Conservation (phyloP, 2,888 invertebrate species). For the Alsophila aescularia region DNA sequence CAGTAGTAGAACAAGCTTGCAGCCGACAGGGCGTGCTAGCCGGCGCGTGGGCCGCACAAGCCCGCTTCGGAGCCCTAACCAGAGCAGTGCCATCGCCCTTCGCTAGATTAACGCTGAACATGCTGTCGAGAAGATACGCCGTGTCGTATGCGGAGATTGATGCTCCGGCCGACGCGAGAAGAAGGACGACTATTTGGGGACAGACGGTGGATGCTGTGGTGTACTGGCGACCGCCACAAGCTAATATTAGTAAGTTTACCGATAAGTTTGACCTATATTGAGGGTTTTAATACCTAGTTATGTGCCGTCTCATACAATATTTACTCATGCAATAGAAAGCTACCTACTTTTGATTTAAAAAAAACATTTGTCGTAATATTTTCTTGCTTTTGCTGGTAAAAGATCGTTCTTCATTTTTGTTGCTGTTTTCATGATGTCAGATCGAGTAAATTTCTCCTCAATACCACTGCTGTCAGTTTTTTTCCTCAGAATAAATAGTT, state of each 20-base stretch:
- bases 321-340: too few relatives aligned
- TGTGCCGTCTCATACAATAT: too few relatives aligned
- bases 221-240: constrained; percentile 90
- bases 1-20: constrained; percentile 63
- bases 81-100: constrained; percentile 85
- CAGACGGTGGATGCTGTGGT: constrained; percentile 86
- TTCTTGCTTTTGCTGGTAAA: too few relatives aligned
- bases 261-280: too few relatives aligned
- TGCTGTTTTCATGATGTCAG: too few relatives aligned
- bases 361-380: too few relatives aligned
- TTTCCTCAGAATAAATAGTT: too few relatives aligned
- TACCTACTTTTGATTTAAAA: too few relatives aligned
- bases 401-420: too few relatives aligned
- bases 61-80: constrained; percentile 83
- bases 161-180: constrained; percentile 62
- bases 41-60: constrained; percentile 78
- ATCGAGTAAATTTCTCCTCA: too few relatives aligned
- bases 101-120: constrained; percentile 82
- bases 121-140: constrained; percentile 87
- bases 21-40: constrained; percentile 79
- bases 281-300: too few relatives aligned
- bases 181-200: constrained; percentile 86
- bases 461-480: too few relatives aligned
- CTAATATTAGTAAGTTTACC: constrained; percentile 87
- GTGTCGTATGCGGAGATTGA: constrained; percentile 86